These are phyloP conservation scores for Phengaris arion DNA, from an alignment of 2,888 invertebrate genomes.

Conservation along the genomic window DNA sequence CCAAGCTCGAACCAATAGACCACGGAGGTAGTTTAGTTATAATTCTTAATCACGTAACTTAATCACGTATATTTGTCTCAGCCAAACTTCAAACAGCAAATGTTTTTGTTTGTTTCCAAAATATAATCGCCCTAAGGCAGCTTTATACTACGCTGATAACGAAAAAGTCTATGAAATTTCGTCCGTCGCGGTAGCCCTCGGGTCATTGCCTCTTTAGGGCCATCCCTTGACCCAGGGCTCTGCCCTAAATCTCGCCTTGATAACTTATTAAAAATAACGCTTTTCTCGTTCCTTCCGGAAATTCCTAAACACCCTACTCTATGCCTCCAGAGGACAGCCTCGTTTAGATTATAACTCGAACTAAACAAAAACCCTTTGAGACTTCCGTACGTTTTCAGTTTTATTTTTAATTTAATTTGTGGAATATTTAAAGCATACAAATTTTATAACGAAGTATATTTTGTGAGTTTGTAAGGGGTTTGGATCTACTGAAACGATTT, in stretches of 20 bases:
- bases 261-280: neutral
- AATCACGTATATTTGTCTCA: neutral
- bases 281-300: neutral
- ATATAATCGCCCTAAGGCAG: neutral
- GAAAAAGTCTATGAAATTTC: slow-evolving; percentile 9
- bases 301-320: neutral
- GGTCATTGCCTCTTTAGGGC: neutral
- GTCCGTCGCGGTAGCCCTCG: neutral
- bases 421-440: no score
- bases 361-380: no score
- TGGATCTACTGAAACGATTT: no score
- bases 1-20: no score
- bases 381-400: no score
- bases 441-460: no score
- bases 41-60: no score
- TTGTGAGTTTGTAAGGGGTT: no score
- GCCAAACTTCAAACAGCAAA: neutral
- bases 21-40: no score
- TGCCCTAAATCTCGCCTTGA: neutral
- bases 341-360: neutral
- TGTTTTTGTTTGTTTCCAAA: neutral
- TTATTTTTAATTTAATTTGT: no score
- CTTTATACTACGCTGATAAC: neutral
- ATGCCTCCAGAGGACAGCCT: neutral
- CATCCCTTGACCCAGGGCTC: neutral